phyloP scores from a whole-genome alignment of 2,113 vertebrate species.

The Pachycephala philippinensis region DNA sequence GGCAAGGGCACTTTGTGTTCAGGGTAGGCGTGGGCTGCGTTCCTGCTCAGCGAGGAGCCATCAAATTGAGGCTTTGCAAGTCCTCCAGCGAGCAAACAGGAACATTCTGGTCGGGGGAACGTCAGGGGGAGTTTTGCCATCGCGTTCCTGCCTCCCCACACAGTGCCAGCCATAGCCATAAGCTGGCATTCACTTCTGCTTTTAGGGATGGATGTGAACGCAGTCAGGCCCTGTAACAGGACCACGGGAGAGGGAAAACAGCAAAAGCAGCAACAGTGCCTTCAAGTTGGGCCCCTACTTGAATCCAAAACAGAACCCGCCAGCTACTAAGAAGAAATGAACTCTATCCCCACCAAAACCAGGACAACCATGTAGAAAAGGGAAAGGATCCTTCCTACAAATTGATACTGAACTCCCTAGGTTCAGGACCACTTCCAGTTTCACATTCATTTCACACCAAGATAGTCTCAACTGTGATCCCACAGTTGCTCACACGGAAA shows the following conservation, averaged over 20 bases:
- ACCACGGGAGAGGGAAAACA: background rate
- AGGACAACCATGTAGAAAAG: rapidly evolving
- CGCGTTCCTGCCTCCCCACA: rapidly evolving
- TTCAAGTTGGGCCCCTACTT: background rate
- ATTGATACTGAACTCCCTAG: background rate
- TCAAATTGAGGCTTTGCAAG: background rate
- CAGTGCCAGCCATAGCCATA: rapidly evolving
- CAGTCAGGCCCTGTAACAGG: background rate
- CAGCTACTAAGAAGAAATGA: background rate
- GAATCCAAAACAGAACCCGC: background rate
- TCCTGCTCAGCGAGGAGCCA: background rate
- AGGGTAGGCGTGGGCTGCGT: background rate
- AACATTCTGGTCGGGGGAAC: background rate
- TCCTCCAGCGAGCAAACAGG: background rate
- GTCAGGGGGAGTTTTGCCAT: background rate
- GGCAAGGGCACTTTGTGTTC: background rate
- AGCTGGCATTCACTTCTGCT: background rate
- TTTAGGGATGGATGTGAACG: background rate
- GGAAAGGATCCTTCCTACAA: background rate
- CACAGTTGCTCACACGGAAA: rapidly evolving
- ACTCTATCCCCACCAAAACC: background rate
- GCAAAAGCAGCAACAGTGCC: background rate
- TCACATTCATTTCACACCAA: background rate
- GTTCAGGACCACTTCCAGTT: background rate
- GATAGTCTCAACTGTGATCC: rapidly evolving